Base-by-base conservation (phyloP, 2,113 vertebrate species). In the Hystrix cristata region DNA sequence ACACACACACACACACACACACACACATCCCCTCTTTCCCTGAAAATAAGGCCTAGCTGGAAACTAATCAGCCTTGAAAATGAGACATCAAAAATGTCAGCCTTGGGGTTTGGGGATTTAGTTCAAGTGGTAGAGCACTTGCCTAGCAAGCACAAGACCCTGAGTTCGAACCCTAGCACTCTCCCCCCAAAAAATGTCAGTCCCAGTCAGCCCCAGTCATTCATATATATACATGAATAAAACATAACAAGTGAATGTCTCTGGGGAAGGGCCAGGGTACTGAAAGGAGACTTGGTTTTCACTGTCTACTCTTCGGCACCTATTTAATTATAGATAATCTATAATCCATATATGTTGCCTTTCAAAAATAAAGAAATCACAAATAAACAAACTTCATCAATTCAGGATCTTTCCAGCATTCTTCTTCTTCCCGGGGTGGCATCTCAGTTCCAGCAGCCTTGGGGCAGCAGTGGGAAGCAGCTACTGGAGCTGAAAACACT, bases 241-340 rank as follows among this genome's bases (percentile, higher is more conserved):
- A 71, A 34, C 46, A 59, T 80, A 78, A 64, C 38, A 65, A 65
- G 43, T 71, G 4, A 38, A 43, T 79, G 14, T 57, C 48, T 74
- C 38, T 60, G 79, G 27, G n/a, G 69, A 51, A 90, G 64, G 62
- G 19, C 48, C 29, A 23, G 43, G 12, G 19, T 62, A 21, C 7
- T 59, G 29, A 94, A 92, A 29, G 34, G 38, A 96, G n/a, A 43
- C 53, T 57, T 53, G 21, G 25, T 38, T 87, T 81, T 97, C 62
- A 71, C 55, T 80, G 23, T 51, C 13, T 59, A 78, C 10, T 72
- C 15, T 85, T 81, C 67, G 78, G 78, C 59, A 65, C 10, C 71
- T 85, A 13, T 23, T 90, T n/a, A 84, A 72, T 53, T 94, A 29
- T 67, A 72, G 48, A 80, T 84, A 31, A 65, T 65, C 46, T 43